Base-by-base conservation (phyloP, 2,113 vertebrate genomes). In the Thamnaconus septentrionalis region DNA sequence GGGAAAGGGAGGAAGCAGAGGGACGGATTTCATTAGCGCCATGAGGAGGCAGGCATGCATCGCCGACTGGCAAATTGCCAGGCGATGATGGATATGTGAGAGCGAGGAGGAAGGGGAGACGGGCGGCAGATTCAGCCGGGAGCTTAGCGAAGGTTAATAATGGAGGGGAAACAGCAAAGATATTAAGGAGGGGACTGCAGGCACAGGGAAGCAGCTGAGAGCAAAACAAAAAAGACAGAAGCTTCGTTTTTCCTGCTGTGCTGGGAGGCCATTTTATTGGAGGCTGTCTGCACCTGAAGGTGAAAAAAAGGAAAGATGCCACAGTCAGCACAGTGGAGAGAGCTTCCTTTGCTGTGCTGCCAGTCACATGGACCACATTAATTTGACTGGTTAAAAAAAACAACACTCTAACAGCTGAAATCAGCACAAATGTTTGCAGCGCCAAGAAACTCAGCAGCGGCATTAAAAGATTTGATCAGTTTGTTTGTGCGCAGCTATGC, bases 61-160 rank as follows among this genome's bases (percentile, higher is more conserved):
- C 68, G 6, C 54, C 73, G 64, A 80, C 77, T 73, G 69, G 67
- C 61, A 51, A 76, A 75, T 50, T 60, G 71, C 64, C 80, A 74
- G 53, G 56, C 6, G 10, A 54, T 64, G 71, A 81, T 64, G 53
- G 69, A 84, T 66, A 68, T 50, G 51, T 51, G 61, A 66, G 59
- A 43, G 56, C 65, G 8, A 45, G 53, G 48, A 59, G 49, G 58
- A 61, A 40, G 42, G 5, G 5, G 41, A 31, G 61, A 59, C 61
- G 64, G 6, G 11, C 50, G 45, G 8, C 44, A 69, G 44, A 59
- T 11, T 67, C 18, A 31, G 18, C 18, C 18, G 18, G 18, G 53
- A 44, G 58, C 45, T 11, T 31, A 7, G 58, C 5, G 12, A 64
- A 31, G 72, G 69, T 53, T 56, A 56, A 69, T 57, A 44, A 9